phyloP scores from a whole-genome alignment of 2,888 invertebrate species.

The Stenolophus ochropezus region DNA sequence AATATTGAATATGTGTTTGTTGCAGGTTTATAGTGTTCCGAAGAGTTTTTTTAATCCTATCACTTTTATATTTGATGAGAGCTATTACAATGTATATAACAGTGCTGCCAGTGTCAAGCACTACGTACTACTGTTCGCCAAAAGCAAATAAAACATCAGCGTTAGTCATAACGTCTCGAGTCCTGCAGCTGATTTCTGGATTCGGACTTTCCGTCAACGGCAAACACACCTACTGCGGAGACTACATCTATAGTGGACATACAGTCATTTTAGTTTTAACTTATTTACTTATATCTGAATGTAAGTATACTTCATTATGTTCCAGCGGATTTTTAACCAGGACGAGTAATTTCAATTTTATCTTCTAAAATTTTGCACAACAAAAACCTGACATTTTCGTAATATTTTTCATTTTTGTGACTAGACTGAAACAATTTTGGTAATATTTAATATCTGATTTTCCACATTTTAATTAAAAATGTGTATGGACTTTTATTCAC shows the following conservation, averaged over 20 bases:
- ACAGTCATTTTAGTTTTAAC: slow-evolving; percentile 91
- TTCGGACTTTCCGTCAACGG: slow-evolving; percentile 94
- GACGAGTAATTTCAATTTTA: too few relatives aligned
- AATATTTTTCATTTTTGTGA: too few relatives aligned
- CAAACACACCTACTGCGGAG: slow-evolving; percentile 93
- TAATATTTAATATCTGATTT: too few relatives aligned
- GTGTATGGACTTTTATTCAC: too few relatives aligned
- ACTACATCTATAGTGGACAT: slow-evolving; percentile 95
- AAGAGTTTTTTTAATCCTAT: slow-evolving; percentile 87
- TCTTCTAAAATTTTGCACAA: too few relatives aligned
- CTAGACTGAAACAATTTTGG: too few relatives aligned
- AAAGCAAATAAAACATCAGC: slow-evolving; percentile 85
- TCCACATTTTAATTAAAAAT: too few relatives aligned
- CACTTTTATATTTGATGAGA: slow-evolving; percentile 89
- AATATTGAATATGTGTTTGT: too few relatives aligned
- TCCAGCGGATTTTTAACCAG: too few relatives aligned
- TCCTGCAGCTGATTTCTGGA: slow-evolving; percentile 88
- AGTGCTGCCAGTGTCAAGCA: slow-evolving; percentile 86
- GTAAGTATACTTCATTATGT: slow-evolving; percentile 74
- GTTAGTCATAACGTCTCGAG: slow-evolving; percentile 81
- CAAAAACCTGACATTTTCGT: too few relatives aligned
- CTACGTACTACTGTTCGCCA: slow-evolving; percentile 90
- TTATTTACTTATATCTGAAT: slow-evolving; percentile 89
- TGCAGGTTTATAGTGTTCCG: slow-evolving; percentile 87
- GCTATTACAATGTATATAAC: slow-evolving; percentile 93